Conservation (phyloP, 2,888 invertebrate genomes). For the Pemphredon lugubris region DNA sequence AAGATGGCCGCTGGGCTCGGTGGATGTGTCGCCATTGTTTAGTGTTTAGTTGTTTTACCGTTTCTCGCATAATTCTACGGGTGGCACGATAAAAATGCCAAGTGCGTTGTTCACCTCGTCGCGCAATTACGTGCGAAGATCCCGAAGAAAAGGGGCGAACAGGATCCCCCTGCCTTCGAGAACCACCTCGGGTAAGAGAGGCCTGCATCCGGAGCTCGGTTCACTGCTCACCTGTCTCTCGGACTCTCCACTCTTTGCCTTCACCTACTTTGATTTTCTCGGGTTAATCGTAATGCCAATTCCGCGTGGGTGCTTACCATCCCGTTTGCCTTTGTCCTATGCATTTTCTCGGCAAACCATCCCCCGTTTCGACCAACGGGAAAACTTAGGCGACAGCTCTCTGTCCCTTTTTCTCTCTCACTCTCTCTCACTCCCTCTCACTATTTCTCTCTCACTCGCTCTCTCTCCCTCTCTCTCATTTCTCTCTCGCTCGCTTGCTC, state of each 20-base stretch:
- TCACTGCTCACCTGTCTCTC: constrained; percentile 66
- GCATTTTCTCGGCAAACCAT: background rate
- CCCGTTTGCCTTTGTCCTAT: background rate
- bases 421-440: too few species aligned
- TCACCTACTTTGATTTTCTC: constrained; percentile 48
- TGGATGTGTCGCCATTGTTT: constrained; percentile 93
- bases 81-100: constrained; percentile 88
- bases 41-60: constrained; percentile 81
- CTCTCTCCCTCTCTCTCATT: too few species aligned
- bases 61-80: constrained; percentile 52
- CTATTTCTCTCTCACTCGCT: too few species aligned
- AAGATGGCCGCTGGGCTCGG: constrained; percentile 92
- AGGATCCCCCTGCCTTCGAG: constrained; percentile 91
- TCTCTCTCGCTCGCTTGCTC: too few species aligned
- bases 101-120: constrained; percentile 97
- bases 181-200: constrained; percentile 88
- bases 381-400: constrained; percentile 7
- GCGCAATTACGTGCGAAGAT: constrained; percentile 95
- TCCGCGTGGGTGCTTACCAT: background rate
- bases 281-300: constrained; percentile 16
- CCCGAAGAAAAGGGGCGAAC: constrained; percentile 95
- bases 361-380: too few species aligned
- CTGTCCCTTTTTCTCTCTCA: constrained; percentile 26
- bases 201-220: constrained; percentile 57
- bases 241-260: constrained; percentile 38